Percentiles rank a stretch among this genome's conserved stretches.
These are phyloP conservation scores for Anoura caudifer DNA, from an alignment of 2,113 vertebrate genomes.

Conservation along the genomic window DNA sequence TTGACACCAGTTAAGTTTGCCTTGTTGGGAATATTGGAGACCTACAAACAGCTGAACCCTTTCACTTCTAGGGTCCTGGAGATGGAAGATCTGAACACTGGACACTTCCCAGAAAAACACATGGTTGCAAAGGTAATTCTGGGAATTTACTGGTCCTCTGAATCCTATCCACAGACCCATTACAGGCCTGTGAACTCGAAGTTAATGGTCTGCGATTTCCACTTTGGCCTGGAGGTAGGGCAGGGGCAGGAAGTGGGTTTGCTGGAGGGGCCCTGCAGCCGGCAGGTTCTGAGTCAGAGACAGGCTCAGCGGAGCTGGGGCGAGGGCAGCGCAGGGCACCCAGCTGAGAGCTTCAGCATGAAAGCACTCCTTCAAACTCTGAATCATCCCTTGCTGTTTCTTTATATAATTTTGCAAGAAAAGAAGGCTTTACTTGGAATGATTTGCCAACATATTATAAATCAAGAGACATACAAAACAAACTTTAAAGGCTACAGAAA, in stretches of 20 bases:
- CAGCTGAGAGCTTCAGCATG: fast-evolving
- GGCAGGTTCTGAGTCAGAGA: neutral
- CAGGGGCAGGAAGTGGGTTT: neutral
- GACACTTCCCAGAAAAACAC: neutral
- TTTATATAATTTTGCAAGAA: conserved; percentile 43
- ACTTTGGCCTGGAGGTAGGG: neutral
- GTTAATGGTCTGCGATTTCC: neutral
- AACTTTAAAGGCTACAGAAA: conserved; percentile 42
- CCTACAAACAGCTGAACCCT: neutral
- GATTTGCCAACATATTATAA: conserved; percentile 54
- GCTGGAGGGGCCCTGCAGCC: neutral
- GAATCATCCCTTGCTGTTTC: conserved; percentile 37
- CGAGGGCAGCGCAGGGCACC: fast-evolving
- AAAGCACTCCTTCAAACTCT: neutral
- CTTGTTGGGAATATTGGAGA: neutral
- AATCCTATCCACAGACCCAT: neutral
- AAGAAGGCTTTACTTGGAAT: conserved; percentile 67
- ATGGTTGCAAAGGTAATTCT: neutral
- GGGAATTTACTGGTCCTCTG: neutral
- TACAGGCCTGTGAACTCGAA: neutral
- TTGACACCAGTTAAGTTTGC: neutral
- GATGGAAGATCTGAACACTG: neutral
- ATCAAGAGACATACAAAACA: conserved; percentile 46
- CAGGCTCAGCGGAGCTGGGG: neutral
- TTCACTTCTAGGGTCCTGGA: neutral